Evolutionary conservation across 2,113 vertebrate species (phyloP).

Genomic region (Piaya cayana): DNA sequence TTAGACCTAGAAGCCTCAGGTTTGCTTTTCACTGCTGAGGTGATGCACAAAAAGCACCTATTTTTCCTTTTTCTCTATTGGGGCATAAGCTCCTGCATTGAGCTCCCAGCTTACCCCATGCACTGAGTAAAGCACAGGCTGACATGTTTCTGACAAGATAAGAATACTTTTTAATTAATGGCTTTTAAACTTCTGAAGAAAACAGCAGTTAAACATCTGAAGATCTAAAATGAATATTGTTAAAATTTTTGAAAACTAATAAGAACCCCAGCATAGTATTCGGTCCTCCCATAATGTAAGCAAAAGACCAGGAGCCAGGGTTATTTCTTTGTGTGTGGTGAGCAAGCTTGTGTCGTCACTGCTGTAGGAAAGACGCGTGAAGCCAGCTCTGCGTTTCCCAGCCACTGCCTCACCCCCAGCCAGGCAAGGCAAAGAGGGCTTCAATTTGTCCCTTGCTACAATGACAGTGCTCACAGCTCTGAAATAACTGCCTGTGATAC

Average conservation of each 20-base stretch:
- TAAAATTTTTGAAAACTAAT: background rate
- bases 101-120: background rate
- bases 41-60: background rate
- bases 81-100: background rate
- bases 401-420: background rate
- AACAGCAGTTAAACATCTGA: background rate
- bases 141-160: background rate
- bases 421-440: background rate
- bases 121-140: background rate
- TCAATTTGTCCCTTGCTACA: background rate
- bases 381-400: background rate
- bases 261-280: background rate
- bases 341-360: accelerated
- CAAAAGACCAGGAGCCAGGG: background rate
- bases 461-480: background rate
- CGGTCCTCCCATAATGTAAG: background rate
- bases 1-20: background rate
- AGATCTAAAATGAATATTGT: background rate
- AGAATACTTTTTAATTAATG: background rate
- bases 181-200: background rate
- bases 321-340: background rate
- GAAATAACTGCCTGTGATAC: background rate
- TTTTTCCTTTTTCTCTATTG: background rate
- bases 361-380: background rate
- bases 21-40: background rate